phyloP scores from a whole-genome alignment of 2,113 vertebrate genomes.

The Pardalotus punctatus region DNA sequence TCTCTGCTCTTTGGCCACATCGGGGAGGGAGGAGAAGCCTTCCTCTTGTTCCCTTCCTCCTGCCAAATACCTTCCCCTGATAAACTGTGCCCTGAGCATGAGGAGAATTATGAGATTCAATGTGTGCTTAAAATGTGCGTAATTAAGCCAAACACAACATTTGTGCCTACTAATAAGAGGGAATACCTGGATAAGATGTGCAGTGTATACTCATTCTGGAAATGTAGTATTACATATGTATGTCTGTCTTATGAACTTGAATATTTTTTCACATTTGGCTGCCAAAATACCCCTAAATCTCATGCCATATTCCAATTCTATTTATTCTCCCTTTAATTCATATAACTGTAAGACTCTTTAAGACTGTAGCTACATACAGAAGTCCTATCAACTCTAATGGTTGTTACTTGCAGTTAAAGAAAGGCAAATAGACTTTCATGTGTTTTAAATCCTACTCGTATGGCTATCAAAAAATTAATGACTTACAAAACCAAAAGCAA shows the following conservation, averaged over 20 bases:
- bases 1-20: not conserved
- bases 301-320: not conserved
- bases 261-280: not conserved
- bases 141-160: not conserved
- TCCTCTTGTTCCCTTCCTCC: not conserved
- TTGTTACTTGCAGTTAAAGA: not conserved
- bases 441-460: conserved; percentile 27
- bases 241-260: not conserved
- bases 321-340: not conserved
- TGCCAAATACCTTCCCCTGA: not conserved
- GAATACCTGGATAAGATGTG: not conserved
- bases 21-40: not conserved
- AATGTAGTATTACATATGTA: not conserved
- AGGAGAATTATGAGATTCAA: not conserved
- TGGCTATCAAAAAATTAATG: conserved; percentile 41
- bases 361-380: not conserved
- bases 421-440: not conserved
- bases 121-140: not conserved
- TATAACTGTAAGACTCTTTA: not conserved
- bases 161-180: not conserved
- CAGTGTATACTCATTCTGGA: not conserved
- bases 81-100: not conserved
- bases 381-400: not conserved
- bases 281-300: not conserved
- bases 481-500: conserved; percentile 27